These are phyloP conservation scores for Telmatherina bonti DNA, from an alignment of 2,797 vertebrate genomes.

Conservation along the genomic window DNA sequence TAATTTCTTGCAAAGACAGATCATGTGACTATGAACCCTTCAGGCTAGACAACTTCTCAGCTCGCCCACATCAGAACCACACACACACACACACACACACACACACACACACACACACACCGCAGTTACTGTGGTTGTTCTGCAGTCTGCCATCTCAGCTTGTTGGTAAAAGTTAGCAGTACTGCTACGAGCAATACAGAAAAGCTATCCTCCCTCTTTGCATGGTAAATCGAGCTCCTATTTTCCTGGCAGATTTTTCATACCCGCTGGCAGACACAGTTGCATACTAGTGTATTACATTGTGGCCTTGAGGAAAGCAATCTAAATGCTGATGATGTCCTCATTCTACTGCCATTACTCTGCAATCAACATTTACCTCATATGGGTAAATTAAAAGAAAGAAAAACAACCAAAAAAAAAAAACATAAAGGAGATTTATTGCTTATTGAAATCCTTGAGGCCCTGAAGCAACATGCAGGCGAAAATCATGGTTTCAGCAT, in stretches of 20 bases:
- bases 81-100: no score
- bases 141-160: neutral
- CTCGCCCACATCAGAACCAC: no score
- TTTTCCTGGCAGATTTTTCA: constrained; percentile 13
- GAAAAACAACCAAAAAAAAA: no score
- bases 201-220: constrained; percentile 1
- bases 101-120: neutral
- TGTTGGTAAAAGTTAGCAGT: neutral
- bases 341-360: constrained; percentile 15
- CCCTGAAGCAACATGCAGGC: neutral
- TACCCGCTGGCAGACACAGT: constrained; percentile 14
- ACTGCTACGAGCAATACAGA: neutral
- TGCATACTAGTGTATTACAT: constrained; percentile 18
- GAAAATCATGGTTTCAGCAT: constrained; percentile 1
- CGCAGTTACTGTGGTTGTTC: neutral
- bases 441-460: neutral
- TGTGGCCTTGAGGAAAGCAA: constrained; percentile 8
- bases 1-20: neutral
- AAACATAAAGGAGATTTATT: constrained; percentile 2
- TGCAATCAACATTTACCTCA: constrained; percentile 22
- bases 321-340: constrained; percentile 26
- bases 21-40: neutral
- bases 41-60: neutral
- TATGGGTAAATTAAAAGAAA: neutral
- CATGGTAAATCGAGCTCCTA: constrained; percentile 5